Conservation (phyloP, 1,140 invertebrate genomes). For the Bathynomus jamesi region DNA sequence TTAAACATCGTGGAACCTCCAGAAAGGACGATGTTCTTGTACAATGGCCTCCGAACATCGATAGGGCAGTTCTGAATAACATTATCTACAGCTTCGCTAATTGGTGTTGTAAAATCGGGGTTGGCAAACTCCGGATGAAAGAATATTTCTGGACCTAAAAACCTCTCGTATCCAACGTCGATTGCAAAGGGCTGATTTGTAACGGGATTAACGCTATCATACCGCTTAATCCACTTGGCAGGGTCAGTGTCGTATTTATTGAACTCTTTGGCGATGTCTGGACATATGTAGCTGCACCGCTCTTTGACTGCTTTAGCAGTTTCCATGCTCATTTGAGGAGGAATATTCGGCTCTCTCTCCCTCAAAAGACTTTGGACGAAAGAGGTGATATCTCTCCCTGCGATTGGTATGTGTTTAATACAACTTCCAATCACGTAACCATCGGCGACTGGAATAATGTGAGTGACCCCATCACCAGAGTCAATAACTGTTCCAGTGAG, state of each 20-base stretch:
- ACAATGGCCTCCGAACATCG: no score
- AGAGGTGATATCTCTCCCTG: no score
- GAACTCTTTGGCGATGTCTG: no score
- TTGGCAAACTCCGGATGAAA: constrained; percentile 91
- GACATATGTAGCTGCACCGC: constrained; percentile 95
- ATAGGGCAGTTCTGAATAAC: no score
- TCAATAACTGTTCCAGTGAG: constrained; percentile 97
- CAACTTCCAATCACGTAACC: constrained; percentile 99
- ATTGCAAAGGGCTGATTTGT: no score
- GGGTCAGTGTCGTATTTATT: constrained; percentile 95
- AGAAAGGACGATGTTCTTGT: no score
- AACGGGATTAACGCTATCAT: constrained; percentile 85
- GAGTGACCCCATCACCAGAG: constrained; percentile 99
- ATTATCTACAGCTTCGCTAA: no score
- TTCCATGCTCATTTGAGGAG: constrained; percentile 97
- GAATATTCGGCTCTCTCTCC: constrained; percentile 94
- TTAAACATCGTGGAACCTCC: no score
- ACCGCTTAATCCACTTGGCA: constrained; percentile 89
- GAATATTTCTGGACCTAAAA: no score
- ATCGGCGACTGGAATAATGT: constrained; percentile 98
- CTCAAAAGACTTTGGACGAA: no score
- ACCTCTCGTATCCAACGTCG: no score
- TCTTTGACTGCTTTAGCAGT: constrained; percentile 99
- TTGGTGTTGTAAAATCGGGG: constrained; percentile 98
- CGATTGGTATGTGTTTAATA: constrained; percentile 99